Conservation (phyloP, 2,113 vertebrate genomes). For the Prinia subflava region DNA sequence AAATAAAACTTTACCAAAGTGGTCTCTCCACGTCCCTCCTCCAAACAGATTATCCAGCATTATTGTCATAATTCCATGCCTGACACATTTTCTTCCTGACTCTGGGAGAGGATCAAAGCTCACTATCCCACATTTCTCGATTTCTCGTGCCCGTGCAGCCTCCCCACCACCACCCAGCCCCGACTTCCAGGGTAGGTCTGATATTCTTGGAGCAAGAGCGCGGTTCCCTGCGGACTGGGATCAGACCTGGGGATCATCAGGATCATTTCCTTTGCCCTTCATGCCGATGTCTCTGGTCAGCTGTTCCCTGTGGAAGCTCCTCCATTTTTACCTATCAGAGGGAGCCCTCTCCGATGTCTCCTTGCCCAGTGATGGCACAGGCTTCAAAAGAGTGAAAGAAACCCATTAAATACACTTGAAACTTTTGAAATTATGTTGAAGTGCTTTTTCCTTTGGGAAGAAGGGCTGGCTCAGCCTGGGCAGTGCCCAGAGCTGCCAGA, state of each 20-base stretch:
- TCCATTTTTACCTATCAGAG: background rate
- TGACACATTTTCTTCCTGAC: background rate
- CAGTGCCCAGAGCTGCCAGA: background rate
- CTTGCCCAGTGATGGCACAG: background rate
- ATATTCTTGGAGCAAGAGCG: background rate
- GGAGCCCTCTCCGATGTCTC: background rate
- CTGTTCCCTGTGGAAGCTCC: background rate
- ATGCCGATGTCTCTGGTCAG: background rate
- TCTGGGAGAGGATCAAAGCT: background rate
- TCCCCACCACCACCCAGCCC: accelerated
- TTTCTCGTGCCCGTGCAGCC: background rate
- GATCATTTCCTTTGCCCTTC: background rate
- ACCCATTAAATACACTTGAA: background rate
- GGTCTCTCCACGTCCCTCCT: background rate
- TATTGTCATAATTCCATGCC: background rate
- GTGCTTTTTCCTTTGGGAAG: background rate
- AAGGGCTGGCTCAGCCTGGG: background rate
- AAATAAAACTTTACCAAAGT: background rate
- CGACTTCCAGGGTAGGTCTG: background rate
- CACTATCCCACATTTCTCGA: background rate
- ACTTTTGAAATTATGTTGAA: background rate
- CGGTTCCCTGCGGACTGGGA: background rate
- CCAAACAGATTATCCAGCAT: background rate
- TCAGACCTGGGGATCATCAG: background rate
- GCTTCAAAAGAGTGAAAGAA: background rate